Evolutionary conservation across 2,797 vertebrate genomes (phyloP).

Genomic region (Fundulus diaphanus): DNA sequence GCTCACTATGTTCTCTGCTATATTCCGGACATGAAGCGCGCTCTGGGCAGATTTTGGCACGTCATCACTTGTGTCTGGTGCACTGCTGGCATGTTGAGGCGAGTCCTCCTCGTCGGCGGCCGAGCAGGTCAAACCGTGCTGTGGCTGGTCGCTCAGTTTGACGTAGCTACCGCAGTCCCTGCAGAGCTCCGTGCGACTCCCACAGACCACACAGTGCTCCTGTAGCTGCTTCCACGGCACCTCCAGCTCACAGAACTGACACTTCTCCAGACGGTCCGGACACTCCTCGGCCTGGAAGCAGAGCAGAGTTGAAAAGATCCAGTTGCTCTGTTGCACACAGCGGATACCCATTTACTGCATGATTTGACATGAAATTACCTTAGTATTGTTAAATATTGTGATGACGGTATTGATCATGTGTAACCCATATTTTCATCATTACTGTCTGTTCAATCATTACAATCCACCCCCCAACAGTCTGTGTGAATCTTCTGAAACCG

Average conservation of each 20-base stretch:
- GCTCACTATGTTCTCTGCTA: constrained; percentile 15
- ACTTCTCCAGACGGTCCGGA: constrained; percentile 60
- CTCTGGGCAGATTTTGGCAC: background rate
- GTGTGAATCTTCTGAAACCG: too few species aligned
- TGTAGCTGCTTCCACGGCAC: constrained; percentile 67
- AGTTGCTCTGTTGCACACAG: background rate
- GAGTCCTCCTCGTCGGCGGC: background rate
- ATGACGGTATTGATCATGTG: too few species aligned
- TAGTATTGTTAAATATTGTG: too few species aligned
- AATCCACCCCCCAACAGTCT: too few species aligned
- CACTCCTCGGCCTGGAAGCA: constrained; percentile 74
- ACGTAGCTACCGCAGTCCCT: constrained; percentile 74
- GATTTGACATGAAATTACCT: background rate
- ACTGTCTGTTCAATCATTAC: too few species aligned
- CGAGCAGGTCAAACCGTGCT: constrained; percentile 63
- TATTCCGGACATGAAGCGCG: background rate
- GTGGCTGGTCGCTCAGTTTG: constrained; percentile 56
- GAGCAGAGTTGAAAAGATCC: background rate
- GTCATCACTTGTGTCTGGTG: background rate
- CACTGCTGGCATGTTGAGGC: background rate
- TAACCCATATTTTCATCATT: too few species aligned
- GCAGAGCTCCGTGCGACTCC: constrained; percentile 78
- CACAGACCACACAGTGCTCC: constrained; percentile 73
- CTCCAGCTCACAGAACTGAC: constrained; percentile 81
- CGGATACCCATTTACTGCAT: background rate